Evolutionary conservation across 2,888 invertebrate species (phyloP).

Genomic region (Thymelicus acteon): DNA sequence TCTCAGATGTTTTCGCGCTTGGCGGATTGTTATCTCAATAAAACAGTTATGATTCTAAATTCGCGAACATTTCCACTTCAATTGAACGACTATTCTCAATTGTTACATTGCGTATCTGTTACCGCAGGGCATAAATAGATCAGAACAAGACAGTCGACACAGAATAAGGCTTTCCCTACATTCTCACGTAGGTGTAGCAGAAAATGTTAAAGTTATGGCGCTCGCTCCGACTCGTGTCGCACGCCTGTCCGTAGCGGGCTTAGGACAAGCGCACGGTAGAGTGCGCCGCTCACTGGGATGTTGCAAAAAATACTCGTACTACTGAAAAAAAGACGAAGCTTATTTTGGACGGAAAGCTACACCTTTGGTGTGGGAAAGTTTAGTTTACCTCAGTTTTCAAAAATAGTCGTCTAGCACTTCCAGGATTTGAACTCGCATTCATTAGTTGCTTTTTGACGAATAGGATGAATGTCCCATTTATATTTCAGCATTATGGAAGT

Average conservation of each 20-base stretch:
- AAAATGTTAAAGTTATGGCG: slow-evolving; percentile 76
- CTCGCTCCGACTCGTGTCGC: slow-evolving; percentile 73
- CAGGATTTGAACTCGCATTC: too few relatives aligned
- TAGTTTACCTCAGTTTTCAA: too few relatives aligned
- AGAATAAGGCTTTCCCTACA: slow-evolving; percentile 58
- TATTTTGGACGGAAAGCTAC: too few relatives aligned
- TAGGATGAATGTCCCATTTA: too few relatives aligned
- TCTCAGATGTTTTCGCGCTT: too few relatives aligned
- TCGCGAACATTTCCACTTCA: slow-evolving; percentile 8
- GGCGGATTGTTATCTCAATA: neutral
- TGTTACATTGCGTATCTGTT: slow-evolving; percentile 11
- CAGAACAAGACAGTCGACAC: slow-evolving; percentile 35
- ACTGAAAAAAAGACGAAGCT: too few relatives aligned
- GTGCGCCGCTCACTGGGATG: neutral
- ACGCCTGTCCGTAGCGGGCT: slow-evolving; percentile 52
- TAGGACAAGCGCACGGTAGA: neutral
- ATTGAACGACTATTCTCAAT: slow-evolving; percentile 16
- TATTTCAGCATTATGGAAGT: too few relatives aligned
- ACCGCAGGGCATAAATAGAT: slow-evolving; percentile 25
- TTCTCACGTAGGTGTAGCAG: slow-evolving; percentile 75
- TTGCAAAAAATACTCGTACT: too few relatives aligned
- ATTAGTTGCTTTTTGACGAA: too few relatives aligned
- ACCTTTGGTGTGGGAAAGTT: too few relatives aligned
- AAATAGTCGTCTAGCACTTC: too few relatives aligned
- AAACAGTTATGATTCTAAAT: slow-evolving; percentile 3